A percentile compares a stretch with the other conserved stretches of the same genome.
These are phyloP conservation scores for Trichonephila clavata DNA, from an alignment of 1,140 invertebrate species.

Conservation along the genomic window DNA sequence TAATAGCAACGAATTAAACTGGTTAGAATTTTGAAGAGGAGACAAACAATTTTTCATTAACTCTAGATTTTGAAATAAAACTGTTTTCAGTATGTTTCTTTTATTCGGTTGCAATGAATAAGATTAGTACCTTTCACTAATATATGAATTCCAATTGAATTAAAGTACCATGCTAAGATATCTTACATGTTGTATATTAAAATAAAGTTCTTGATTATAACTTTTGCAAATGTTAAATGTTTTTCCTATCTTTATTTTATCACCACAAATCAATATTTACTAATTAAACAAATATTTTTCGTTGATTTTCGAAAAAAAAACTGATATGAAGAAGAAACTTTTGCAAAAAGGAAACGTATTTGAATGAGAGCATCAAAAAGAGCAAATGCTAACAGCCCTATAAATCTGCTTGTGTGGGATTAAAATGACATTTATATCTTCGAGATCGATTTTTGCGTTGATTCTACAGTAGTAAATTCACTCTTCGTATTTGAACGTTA, in stretches of 20 bases:
- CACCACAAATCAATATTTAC: background rate
- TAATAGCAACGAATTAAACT: no score
- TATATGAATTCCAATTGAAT: no score
- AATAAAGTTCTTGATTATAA: no score
- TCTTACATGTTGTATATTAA: no score
- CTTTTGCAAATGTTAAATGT: background rate
- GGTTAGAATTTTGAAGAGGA: no score
- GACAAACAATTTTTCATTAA: no score
- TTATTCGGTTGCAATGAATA: no score
- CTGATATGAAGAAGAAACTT: background rate
- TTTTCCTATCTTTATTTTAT: background rate
- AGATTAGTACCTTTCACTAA: no score
- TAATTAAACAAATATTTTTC: background rate
- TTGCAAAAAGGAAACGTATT: background rate
- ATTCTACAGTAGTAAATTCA: background rate
- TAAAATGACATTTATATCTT: constrained; percentile 6
- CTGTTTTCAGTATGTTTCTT: no score
- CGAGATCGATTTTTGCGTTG: background rate
- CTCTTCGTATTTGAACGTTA: background rate
- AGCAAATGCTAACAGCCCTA: background rate
- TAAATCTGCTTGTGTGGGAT: constrained; percentile 11
- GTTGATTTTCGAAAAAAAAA: background rate
- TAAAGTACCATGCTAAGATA: no score
- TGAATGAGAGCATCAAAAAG: background rate
- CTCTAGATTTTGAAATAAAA: no score